Conservation (phyloP, 2,888 invertebrate species). For the Cryptophagus acutangulus region DNA sequence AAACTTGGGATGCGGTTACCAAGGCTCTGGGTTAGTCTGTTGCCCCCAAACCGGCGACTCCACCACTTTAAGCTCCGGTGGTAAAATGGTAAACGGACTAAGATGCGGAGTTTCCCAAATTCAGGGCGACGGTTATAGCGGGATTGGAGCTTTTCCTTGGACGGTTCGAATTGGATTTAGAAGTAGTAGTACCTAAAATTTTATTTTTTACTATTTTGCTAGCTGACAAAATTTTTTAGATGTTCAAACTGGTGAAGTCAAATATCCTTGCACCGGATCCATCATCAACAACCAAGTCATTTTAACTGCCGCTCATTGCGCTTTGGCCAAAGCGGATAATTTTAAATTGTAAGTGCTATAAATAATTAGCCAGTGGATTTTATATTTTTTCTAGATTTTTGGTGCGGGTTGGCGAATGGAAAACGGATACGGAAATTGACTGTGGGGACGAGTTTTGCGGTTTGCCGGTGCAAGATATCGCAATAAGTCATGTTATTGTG, state of each 20-base stretch:
- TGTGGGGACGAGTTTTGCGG: conserved; percentile 73
- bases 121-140: conserved; percentile 59
- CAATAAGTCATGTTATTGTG: conserved; percentile 69
- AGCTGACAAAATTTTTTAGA: conserved; percentile 53
- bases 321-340: conserved; percentile 68
- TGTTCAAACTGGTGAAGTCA: conserved; percentile 60
- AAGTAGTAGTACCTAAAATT: conserved; percentile 47
- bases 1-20: conserved; percentile 56
- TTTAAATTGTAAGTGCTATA: conserved; percentile 65
- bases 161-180: conserved; percentile 71
- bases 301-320: conserved; percentile 75
- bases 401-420: conserved; percentile 71
- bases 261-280: conserved; percentile 73
- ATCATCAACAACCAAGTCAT: conserved; percentile 59
- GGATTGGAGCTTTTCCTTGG: conserved; percentile 72
- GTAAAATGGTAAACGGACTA: conserved; percentile 44
- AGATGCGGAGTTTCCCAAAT: conserved; percentile 64
- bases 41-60: conserved; percentile 54
- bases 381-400: conserved; percentile 54
- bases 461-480: conserved; percentile 63
- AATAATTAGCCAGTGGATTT: conserved; percentile 2
- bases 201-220: too few relatives aligned
- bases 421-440: conserved; percentile 66
- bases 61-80: conserved; percentile 20
- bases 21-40: conserved; percentile 55